Evolutionary conservation across 2,888 invertebrate species (phyloP).

Genomic region (Machimus atricapillus): DNA sequence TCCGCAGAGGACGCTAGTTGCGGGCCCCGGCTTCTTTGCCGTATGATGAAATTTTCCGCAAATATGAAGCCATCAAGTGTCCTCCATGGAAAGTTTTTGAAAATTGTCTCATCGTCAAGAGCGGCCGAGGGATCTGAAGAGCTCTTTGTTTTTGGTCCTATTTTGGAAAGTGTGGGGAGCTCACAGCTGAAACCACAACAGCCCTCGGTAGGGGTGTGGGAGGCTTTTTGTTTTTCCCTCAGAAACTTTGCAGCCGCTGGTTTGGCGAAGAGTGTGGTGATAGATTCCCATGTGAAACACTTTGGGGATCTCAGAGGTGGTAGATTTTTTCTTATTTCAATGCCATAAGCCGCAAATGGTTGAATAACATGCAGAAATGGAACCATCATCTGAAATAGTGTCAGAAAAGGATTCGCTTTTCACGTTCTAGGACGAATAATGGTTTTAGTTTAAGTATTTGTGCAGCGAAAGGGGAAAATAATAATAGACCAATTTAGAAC

Average conservation of each 20-base stretch:
- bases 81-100: background rate
- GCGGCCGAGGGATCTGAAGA: background rate
- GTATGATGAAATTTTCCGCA: background rate
- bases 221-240: background rate
- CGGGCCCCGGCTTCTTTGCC: background rate
- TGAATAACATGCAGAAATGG: background rate
- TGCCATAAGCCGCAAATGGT: background rate
- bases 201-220: background rate
- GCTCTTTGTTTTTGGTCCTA: background rate
- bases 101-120: background rate
- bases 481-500: background rate
- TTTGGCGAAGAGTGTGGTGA: background rate
- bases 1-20: background rate
- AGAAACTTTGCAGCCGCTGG: background rate
- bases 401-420: background rate
- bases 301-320: background rate
- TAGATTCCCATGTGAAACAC: background rate
- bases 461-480: background rate
- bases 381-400: background rate
- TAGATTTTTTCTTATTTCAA: background rate
- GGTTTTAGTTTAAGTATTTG: background rate
- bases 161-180: background rate
- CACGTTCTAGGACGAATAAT: background rate
- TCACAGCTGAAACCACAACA: background rate
- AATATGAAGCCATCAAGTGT: background rate